phyloP scores from a whole-genome alignment of 2,888 invertebrate genomes.

The Pollenia angustigena region DNA sequence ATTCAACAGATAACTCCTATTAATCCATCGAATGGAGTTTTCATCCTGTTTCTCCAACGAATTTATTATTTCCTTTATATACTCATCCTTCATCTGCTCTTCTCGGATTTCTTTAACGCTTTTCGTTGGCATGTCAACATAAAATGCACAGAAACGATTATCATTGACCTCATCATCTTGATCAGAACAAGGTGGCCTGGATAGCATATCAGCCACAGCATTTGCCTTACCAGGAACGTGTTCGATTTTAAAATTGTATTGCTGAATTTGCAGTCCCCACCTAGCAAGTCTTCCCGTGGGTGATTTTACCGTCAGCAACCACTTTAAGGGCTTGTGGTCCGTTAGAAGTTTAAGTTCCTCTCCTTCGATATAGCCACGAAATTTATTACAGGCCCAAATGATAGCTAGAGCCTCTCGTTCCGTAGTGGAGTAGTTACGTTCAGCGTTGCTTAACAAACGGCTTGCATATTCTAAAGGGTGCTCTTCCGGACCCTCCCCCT shows the following conservation, averaged over 20 bases:
- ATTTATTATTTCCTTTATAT: slow-evolving; percentile 13
- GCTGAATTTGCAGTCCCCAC: slow-evolving; percentile 83
- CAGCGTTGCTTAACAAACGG: slow-evolving; percentile 75
- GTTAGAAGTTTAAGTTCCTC: slow-evolving; percentile 78
- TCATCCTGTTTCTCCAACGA: slow-evolving; percentile 39
- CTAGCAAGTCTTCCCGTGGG: slow-evolving; percentile 82
- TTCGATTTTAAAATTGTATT: slow-evolving; percentile 80
- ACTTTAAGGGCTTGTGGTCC: slow-evolving; percentile 84
- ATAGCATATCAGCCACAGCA: slow-evolving; percentile 59
- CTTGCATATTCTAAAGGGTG: slow-evolving; percentile 75
- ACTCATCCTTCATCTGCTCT: slow-evolving; percentile 38
- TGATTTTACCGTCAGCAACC: slow-evolving; percentile 84
- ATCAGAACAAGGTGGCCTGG: slow-evolving; percentile 38
- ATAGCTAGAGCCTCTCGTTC: slow-evolving; percentile 77
- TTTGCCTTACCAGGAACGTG: slow-evolving; percentile 80
- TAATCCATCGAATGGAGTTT: slow-evolving; percentile 13
- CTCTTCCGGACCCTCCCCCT: slow-evolving; percentile 72
- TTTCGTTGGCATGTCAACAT: slow-evolving; percentile 51
- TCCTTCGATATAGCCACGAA: slow-evolving; percentile 82
- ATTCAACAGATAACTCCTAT: slow-evolving; percentile 30
- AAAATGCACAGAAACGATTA: slow-evolving; percentile 44
- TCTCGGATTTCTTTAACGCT: too few species aligned
- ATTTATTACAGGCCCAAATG: slow-evolving; percentile 77
- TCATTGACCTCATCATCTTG: not conserved
- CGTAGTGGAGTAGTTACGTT: slow-evolving; percentile 82